Evolutionary conservation across 2,797 vertebrate species (phyloP), one percentile per base, ranked within the genome.

Genomic region (Enteromius unitaeniatus): DNA sequence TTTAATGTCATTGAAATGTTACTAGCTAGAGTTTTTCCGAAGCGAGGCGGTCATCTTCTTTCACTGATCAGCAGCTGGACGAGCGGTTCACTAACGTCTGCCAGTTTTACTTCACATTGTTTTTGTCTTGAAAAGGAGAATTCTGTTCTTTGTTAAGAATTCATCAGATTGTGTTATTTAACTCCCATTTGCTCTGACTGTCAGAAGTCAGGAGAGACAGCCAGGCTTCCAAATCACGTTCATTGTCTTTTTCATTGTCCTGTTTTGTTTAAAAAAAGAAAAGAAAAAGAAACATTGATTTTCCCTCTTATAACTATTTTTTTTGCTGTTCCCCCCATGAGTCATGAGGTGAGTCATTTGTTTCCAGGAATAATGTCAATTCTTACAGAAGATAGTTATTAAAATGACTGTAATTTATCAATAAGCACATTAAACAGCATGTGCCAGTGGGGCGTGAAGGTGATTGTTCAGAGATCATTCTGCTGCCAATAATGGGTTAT

Each of bases 341-440:
- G 31, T 83, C 81, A 82, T 51, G n/a, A 76, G 60, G n/a, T 67
- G 81, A 82, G 72, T 74, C 72, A 82, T 76, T 42, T 67, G 72
- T 82, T 82, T 82, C 72, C 72, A 67, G 34, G 60, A 76, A 75
- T 53, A 75, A 9, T 65, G 31, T 26, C 70, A 15, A 65, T 40
- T 65, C 28, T 26, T 74, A 19, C 31, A 40, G 47, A 55, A 82
- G 60, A 82, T 53, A 40, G 31, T 74, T 82, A 53, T 51, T 67
- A 75, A 75, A 82, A 75, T 67, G 0, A 67, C 15, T 55, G 72
- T 67, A 14, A 53, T 53, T 67, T 65, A 42, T 82, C 47, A 82
- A 21, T 42, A 47, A 76, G 72, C 2, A 31, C 60, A 55, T 75
- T 75, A 42, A 75, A 42, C n/a, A 26, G 3, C 70, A 53, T 82